These are phyloP conservation scores for Hartigia nigra DNA, from an alignment of 2,888 invertebrate species.

Conservation along the genomic window DNA sequence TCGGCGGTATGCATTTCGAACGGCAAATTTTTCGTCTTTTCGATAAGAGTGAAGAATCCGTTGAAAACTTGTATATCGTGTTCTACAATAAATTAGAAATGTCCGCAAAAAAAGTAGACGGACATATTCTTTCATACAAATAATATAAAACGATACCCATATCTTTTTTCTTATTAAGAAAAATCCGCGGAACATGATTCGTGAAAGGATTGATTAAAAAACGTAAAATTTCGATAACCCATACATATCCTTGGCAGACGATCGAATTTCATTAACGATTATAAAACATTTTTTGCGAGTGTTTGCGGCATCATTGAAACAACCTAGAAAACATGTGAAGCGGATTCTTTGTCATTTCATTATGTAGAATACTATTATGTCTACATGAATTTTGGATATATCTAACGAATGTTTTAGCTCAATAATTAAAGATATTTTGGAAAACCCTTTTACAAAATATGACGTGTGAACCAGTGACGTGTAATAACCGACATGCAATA, in stretches of 20 bases:
- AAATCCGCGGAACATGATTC: background rate
- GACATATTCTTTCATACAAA: background rate
- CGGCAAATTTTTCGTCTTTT: background rate
- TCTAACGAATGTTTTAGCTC: background rate
- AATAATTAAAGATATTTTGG: background rate
- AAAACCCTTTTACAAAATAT: conserved; percentile 20
- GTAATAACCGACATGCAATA: conserved; percentile 10
- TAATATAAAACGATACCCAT: background rate
- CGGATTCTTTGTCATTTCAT: background rate
- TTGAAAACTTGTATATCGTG: conserved; percentile 1
- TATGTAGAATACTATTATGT: background rate
- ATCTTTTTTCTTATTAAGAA: background rate
- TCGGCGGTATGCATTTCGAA: background rate
- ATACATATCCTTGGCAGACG: background rate
- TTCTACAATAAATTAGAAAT: background rate
- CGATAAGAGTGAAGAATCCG: conserved; percentile 14
- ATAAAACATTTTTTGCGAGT: no score
- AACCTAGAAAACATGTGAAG: background rate
- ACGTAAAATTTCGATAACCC: background rate
- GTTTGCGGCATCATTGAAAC: background rate
- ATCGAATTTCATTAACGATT: background rate
- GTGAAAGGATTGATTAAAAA: background rate
- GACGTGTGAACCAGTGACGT: conserved; percentile 32
- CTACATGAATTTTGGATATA: background rate
- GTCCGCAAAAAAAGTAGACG: background rate